Percentiles rank a stretch among this genome's conserved stretches.
phyloP scores from a whole-genome alignment of 1,140 invertebrate genomes.

The Euura lappo region DNA sequence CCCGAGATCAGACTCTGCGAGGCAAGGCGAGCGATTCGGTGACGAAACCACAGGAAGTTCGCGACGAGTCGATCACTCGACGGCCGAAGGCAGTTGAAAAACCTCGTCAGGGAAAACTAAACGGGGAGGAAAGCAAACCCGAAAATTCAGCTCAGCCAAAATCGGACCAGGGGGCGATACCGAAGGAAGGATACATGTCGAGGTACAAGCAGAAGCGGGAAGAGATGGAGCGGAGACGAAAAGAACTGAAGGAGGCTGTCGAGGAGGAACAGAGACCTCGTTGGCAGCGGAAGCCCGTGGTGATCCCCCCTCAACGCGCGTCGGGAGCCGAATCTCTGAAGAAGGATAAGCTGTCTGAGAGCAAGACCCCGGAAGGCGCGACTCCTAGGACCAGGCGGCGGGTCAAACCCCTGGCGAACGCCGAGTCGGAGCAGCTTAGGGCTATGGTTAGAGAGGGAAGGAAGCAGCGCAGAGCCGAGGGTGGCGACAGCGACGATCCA shows the following conservation, averaged over 20 bases:
- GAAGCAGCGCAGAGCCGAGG: slow-evolving; percentile 46
- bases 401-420: slow-evolving; percentile 52
- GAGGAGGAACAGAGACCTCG: slow-evolving; percentile 45
- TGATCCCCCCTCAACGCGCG: not conserved
- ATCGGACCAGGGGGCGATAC: slow-evolving; percentile 25
- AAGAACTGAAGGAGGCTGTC: slow-evolving; percentile 39
- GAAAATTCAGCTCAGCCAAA: slow-evolving; percentile 20
- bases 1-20: not conserved
- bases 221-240: slow-evolving; percentile 40
- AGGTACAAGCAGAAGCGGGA: slow-evolving; percentile 61
- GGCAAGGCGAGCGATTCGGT: slow-evolving; percentile 5
- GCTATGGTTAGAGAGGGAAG: slow-evolving; percentile 55
- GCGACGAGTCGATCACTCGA: not conserved
- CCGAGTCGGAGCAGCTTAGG: slow-evolving; percentile 56
- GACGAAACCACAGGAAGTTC: not conserved
- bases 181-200: slow-evolving; percentile 58
- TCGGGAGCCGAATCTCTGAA: slow-evolving; percentile 23
- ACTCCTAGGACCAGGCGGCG: slow-evolving; percentile 40
- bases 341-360: slow-evolving; percentile 29
- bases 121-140: slow-evolving; percentile 3
- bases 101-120: not conserved
- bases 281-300: slow-evolving; percentile 37
- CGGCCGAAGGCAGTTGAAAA: not conserved
- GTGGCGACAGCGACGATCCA: slow-evolving; percentile 41
- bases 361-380: slow-evolving; percentile 27